A percentile compares a stretch with the other conserved stretches of the same genome.
Evolutionary conservation across 2,113 vertebrate species (phyloP).

Genomic region (Cyanoderma ruficeps): DNA sequence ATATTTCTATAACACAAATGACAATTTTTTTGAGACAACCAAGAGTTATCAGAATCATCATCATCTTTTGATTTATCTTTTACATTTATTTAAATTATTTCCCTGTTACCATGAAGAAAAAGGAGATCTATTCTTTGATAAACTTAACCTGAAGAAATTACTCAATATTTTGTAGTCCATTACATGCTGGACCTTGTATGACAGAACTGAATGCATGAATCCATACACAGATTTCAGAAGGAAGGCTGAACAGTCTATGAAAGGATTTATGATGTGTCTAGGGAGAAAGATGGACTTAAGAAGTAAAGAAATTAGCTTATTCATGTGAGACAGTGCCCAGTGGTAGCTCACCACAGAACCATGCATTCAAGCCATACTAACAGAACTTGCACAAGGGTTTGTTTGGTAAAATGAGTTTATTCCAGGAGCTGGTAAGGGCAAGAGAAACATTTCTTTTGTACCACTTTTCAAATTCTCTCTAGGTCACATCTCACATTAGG

Average conservation of each 20-base stretch:
- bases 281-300: neutral
- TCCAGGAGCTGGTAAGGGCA: neutral
- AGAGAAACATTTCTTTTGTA: neutral
- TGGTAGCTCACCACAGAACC: neutral
- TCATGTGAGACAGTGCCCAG: neutral
- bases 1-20: neutral
- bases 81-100: neutral
- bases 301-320: neutral
- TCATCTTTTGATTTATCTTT: neutral
- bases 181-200: neutral
- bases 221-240: neutral
- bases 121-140: neutral
- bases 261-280: neutral
- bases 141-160: neutral
- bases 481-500: neutral
- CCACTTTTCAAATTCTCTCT: neutral
- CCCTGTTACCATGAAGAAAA: neutral
- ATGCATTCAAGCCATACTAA: neutral
- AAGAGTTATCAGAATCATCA: neutral
- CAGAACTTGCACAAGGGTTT: neutral
- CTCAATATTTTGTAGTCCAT: neutral
- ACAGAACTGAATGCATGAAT: neutral
- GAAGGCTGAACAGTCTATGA: neutral
- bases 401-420: neutral
- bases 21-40: neutral